Base-by-base conservation (phyloP, 2,888 invertebrate genomes). In the Lagria hirta region DNA sequence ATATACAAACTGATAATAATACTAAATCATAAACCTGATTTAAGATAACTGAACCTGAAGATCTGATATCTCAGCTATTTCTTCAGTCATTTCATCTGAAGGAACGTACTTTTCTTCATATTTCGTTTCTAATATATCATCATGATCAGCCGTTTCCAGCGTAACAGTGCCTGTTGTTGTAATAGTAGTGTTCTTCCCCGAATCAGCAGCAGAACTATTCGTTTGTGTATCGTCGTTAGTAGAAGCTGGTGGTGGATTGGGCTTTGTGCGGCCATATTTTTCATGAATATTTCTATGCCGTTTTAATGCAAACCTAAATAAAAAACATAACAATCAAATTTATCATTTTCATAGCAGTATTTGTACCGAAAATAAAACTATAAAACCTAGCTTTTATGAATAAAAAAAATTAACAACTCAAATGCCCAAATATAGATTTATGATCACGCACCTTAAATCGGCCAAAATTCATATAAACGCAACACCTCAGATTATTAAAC, bases 211-310 rank as follows among this genome's bases (percentile, higher is more conserved):
- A 62, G 68, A 60, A 47, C 55, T 68, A 63, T 40, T 64, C 56
- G 35, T 66, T 57, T 33, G 53, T 10, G 46, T 44, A 27, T 60
- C 50, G 58, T 66, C 67, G 15, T 56, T 61, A 7, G 61, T 46
- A 7, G 42, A 27, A 33, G 63, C 32, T 2, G 61, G 55, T 3
- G 65, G 60, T 13, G 61, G 54, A 54, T 66, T 55, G 60, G 78
- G 65, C 73, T 81, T 56, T 70, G 74, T 56, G 71, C 80, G 23
- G 70, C 87, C 89, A 65, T 90, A 91, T 73, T 91, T 90, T 60
- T 90, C 89, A 69, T 91, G 91, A 57, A 91, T 90, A 55, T 87
- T 86, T 54, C 89, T 78, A 67, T 91, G 91, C 48, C 91, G 78
- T 64, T 91, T 91, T 45, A 91, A 73, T 12, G 91, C 90, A 67